phyloP scores from a whole-genome alignment of 37 sponge, comb jelly and placozoan species.

The Petrosia ficiformis region DNA sequence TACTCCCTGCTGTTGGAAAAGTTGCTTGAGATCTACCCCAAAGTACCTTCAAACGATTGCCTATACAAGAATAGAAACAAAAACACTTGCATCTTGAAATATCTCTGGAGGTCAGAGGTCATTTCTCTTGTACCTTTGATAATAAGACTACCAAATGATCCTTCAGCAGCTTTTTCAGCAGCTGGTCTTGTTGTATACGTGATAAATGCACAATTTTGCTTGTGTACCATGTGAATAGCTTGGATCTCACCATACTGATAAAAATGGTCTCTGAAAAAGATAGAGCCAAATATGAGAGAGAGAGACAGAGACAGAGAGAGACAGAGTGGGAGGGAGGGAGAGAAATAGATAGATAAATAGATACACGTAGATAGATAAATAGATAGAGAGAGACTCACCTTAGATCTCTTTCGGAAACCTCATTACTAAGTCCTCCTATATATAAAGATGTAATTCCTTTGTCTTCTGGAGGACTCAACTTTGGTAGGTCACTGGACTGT shows the following conservation, averaged over 20 bases:
- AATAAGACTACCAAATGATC: conserved; percentile 81
- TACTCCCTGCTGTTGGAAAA: conserved; percentile 19
- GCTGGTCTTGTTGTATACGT: conserved; percentile 73
- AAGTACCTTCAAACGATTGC: conserved; percentile 79
- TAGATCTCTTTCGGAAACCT: conserved; percentile 80
- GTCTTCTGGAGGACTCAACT: conserved; percentile 78
- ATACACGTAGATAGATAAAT: too few relatives aligned
- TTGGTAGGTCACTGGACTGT: conserved; percentile 64
- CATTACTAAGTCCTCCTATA: conserved; percentile 83
- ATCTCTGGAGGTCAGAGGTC: too few relatives aligned
- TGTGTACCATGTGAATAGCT: conserved; percentile 60
- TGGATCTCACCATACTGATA: conserved; percentile 95
- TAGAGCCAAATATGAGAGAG: too few relatives aligned
- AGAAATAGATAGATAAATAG: too few relatives aligned
- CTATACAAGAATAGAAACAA: not conserved
- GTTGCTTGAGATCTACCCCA: conserved; percentile 87
- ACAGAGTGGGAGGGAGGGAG: not conserved
- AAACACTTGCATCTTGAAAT: not conserved
- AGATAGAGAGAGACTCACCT: conserved; percentile 35
- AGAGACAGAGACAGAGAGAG: not conserved
- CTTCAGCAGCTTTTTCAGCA: conserved; percentile 88
- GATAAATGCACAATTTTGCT: conserved; percentile 93
- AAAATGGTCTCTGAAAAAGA: conserved; percentile 63
- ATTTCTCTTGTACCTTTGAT: conserved; percentile 56
- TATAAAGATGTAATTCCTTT: conserved; percentile 85